Base-by-base conservation (phyloP, 2,888 invertebrate species). In the Amblyjoppa fuscipennis region DNA sequence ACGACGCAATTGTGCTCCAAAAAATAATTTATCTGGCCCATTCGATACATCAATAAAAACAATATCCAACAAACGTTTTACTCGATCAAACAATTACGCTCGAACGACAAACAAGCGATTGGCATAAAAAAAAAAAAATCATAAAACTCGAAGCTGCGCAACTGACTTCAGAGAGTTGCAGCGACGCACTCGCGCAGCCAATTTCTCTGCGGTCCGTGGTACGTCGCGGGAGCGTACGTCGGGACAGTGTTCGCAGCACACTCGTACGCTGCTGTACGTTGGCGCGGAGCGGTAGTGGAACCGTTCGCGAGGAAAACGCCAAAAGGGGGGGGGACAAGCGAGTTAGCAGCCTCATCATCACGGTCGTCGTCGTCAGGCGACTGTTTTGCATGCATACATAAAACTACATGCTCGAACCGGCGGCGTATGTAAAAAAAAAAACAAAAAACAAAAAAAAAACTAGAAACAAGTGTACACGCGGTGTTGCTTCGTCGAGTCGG, bases 221-320 rank as follows among this genome's bases (percentile, higher is more conserved):
- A 49, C 45, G 13, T 16, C 13, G 45, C 45, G 13, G 13, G 73
- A 38, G 76, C 56, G 82, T 74, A 76, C 83, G 80, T 70, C 66
- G 45, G 16, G 79, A 76, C 85, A 85, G 85, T 85, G 85, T 85
- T 73, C 73, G 85, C 83, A 79, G 83, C 80, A 85, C 85, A 83
- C 85, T 85, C 85, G 85, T 76, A 71, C 83, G 80, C 76, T 85
- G 79, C 78, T 75, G 85, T 82, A 64, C 64, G 28, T 71, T 71
- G 45, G 20, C 68, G 78, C 64, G 41, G 66, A 45, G 71, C 64
- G 64, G 66, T 73, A 53, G 71, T 53, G 69, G 53, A 75, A 79
- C 70, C 78, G 38, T 59, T 45, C 34, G 53, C 64, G 68, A 69
- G 31, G 3, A 76, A 38, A 49, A 38, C 76, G 64, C 51, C 66